These are phyloP conservation scores for Xylophagus ater DNA, from an alignment of 2,888 invertebrate species.

Conservation along the genomic window DNA sequence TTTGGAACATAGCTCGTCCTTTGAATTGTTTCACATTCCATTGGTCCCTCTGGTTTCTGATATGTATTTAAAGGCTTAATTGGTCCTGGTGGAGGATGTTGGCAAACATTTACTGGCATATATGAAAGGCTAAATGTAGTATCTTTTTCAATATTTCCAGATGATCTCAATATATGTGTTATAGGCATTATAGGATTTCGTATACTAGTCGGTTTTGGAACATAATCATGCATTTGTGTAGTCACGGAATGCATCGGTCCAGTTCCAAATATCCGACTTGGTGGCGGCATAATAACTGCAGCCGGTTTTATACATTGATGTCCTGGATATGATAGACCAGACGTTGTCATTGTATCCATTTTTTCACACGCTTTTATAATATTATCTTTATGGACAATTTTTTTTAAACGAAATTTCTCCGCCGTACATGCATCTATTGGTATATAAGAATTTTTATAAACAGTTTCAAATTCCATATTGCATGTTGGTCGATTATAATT, in stretches of 20 bases:
- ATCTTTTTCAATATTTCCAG: slow-evolving; percentile 24
- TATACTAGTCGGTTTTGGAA: slow-evolving; percentile 46
- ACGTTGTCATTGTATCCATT: slow-evolving; percentile 46
- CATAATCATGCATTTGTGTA: slow-evolving; percentile 61
- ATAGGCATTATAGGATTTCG: slow-evolving; percentile 25
- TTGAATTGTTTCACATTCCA: slow-evolving; percentile 39
- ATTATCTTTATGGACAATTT: slow-evolving; percentile 40
- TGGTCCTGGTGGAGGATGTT: slow-evolving; percentile 30
- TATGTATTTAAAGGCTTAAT: slow-evolving; percentile 18
- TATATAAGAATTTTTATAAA: slow-evolving; percentile 54
- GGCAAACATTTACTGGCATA: slow-evolving; percentile 31
- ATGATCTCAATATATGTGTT: slow-evolving; percentile 14
- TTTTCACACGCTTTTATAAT: slow-evolving; percentile 41
- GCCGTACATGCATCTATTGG: slow-evolving; percentile 40
- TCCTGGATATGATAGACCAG: slow-evolving; percentile 35
- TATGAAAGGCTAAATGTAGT: slow-evolving; percentile 34
- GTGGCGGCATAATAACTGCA: slow-evolving; percentile 29
- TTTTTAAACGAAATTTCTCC: slow-evolving; percentile 26
- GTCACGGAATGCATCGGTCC: slow-evolving; percentile 60
- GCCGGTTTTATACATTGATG: slow-evolving; percentile 26
- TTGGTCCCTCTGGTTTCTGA: slow-evolving; percentile 27
- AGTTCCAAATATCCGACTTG: slow-evolving; percentile 27
- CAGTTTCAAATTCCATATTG: slow-evolving; percentile 49
- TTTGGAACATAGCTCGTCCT: slow-evolving; percentile 45
- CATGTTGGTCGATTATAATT: slow-evolving; percentile 46